Conservation (phyloP, 2,113 vertebrate species). For the Pipra filicauda region DNA sequence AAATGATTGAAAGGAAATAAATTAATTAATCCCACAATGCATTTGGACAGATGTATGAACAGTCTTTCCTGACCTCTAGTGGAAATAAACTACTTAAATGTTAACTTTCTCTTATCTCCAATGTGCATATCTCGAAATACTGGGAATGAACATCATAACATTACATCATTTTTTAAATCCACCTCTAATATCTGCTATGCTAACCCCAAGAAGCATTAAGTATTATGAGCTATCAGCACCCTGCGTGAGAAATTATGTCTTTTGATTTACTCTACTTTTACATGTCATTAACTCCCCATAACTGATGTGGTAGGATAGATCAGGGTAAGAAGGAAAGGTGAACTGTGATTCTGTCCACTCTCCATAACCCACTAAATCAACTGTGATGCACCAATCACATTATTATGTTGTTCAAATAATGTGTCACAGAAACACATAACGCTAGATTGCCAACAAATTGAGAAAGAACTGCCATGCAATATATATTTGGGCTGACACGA, state of each 20-base stretch:
- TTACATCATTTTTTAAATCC: background rate
- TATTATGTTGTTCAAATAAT: background rate
- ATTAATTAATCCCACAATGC: background rate
- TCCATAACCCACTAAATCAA: background rate
- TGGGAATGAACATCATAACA: background rate
- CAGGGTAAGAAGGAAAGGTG: background rate
- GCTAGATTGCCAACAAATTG: background rate
- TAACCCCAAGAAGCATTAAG: background rate
- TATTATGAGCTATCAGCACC: background rate
- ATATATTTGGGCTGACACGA: background rate
- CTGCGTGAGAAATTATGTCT: background rate
- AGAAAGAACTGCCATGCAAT: background rate
- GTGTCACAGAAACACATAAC: background rate
- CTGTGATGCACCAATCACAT: background rate
- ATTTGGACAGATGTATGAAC: background rate
- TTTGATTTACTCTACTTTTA: background rate
- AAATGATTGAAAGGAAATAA: background rate
- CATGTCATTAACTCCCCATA: background rate
- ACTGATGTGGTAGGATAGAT: background rate
- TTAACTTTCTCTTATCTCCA: background rate
- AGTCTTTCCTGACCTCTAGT: conserved; percentile 12
- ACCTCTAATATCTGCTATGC: background rate
- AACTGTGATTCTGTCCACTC: background rate
- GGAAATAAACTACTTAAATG: background rate
- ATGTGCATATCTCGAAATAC: background rate